phyloP scores from a whole-genome alignment of 2,797 vertebrate species.

The Petrocephalus sullivani region DNA sequence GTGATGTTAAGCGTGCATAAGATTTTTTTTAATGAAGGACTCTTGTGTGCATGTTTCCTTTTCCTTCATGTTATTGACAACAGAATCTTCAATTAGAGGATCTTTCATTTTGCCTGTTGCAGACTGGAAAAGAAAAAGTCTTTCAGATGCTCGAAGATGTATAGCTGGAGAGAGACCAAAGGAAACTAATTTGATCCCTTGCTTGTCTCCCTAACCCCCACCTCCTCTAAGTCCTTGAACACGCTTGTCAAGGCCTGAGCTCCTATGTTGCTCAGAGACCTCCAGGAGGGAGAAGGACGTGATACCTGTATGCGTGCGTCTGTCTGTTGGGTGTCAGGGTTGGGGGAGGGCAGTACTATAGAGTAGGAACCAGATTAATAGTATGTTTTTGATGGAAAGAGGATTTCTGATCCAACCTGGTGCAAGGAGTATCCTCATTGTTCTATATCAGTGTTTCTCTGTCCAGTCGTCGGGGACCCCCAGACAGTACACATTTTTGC shows the following conservation, averaged over 20 bases:
- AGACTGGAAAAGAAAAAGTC: not conserved
- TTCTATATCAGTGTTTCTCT: not conserved
- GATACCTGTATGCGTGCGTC: not conserved
- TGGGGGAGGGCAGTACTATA: not conserved
- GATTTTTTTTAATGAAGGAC: not conserved
- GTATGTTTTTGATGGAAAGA: not conserved
- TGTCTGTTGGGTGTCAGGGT: not conserved
- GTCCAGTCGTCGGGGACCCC: not conserved
- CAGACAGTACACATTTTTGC: not conserved
- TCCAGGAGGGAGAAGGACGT: constrained; percentile 32
- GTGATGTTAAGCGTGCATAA: not conserved
- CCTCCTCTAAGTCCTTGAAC: constrained; percentile 12
- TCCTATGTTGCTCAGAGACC: constrained; percentile 56
- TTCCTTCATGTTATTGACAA: not conserved
- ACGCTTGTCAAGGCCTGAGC: constrained; percentile 64
- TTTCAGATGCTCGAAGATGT: not conserved
- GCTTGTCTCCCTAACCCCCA: constrained; percentile 26
- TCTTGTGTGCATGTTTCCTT: not conserved
- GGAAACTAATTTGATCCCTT: constrained; percentile 12
- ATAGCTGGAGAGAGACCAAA: not conserved
- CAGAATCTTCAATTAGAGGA: not conserved
- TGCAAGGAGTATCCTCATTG: not conserved
- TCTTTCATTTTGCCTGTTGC: not conserved
- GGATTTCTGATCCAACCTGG: not conserved
- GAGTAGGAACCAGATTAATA: not conserved